These are phyloP conservation scores for Diploptera punctata DNA, from an alignment of 2,888 invertebrate genomes.

Conservation along the genomic window DNA sequence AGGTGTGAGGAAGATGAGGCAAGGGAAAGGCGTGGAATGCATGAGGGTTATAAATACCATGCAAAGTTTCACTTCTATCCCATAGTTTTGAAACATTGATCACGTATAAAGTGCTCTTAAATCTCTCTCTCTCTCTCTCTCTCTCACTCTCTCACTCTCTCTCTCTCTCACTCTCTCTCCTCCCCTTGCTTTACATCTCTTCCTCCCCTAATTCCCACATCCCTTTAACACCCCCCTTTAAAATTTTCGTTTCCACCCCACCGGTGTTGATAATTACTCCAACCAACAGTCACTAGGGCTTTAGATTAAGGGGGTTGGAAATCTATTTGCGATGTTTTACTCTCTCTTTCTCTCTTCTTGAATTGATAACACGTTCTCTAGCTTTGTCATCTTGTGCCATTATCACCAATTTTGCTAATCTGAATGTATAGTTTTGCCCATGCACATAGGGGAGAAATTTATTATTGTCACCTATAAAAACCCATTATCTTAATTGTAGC, in stretches of 20 bases:
- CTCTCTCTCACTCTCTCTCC: background rate
- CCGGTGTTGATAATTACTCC: slow-evolving; percentile 18
- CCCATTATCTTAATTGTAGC: background rate
- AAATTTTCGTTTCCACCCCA: background rate
- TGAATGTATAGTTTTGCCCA: background rate
- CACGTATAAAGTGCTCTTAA: slow-evolving; percentile 19
- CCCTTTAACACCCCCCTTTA: background rate
- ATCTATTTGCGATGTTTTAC: slow-evolving; percentile 7
- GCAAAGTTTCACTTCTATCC: slow-evolving; percentile 8
- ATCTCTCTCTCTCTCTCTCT: background rate
- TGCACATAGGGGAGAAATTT: background rate
- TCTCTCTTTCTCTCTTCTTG: background rate
- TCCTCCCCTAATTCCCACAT: background rate
- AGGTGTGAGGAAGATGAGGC: background rate
- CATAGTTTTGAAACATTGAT: slow-evolving; percentile 26
- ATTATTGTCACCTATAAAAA: background rate
- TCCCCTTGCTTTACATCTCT: background rate
- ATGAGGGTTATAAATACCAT: background rate
- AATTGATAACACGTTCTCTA: too few relatives aligned
- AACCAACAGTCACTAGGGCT: slow-evolving; percentile 4
- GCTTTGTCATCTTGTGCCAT: background rate
- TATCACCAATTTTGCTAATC: background rate
- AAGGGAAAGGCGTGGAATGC: background rate
- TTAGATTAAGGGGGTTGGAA: slow-evolving; percentile 11
- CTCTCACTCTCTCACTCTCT: too few relatives aligned